Percentiles rank a stretch among this genome's conserved stretches.
Conservation (phyloP, 2,888 invertebrate genomes). For the Pachycephus smyrnensis region DNA sequence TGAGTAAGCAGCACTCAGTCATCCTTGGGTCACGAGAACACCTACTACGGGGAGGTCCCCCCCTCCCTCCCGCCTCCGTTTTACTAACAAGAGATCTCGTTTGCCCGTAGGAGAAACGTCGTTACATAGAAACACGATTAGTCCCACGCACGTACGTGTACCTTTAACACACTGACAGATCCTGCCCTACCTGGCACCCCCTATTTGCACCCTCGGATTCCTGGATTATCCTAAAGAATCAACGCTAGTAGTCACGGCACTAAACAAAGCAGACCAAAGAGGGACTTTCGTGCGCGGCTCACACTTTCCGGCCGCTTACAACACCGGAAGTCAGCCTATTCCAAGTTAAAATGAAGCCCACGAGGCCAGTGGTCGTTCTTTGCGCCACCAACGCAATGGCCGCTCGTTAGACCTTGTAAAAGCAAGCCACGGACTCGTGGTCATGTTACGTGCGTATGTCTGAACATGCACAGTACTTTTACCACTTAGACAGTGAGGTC, state of each 20-base stretch:
- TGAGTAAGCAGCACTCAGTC: constrained; percentile 42
- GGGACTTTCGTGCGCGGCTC: not conserved
- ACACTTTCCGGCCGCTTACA: not conserved
- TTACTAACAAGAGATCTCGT: constrained; percentile 41
- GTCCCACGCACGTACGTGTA: not conserved
- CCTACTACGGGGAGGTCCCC: not conserved
- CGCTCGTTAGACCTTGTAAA: not conserved
- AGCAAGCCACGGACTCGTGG: not conserved
- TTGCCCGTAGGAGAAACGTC: constrained; percentile 21
- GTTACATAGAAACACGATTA: not conserved
- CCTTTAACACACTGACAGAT: not conserved
- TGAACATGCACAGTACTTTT: not conserved
- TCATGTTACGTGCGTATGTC: not conserved
- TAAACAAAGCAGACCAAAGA: not conserved
- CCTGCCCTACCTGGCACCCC: not conserved
- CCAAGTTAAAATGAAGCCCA: not conserved
- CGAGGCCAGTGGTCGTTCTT: not conserved
- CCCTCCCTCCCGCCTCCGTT: not conserved
- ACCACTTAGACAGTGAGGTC: not conserved
- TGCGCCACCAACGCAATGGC: not conserved
- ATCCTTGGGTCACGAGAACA: constrained; percentile 8
- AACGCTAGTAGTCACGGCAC: not conserved
- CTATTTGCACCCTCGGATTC: not conserved
- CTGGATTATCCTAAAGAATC: not conserved
- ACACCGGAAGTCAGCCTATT: not conserved